These are phyloP conservation scores for Karalla daura DNA, from an alignment of 2,797 vertebrate genomes.

Conservation along the genomic window DNA sequence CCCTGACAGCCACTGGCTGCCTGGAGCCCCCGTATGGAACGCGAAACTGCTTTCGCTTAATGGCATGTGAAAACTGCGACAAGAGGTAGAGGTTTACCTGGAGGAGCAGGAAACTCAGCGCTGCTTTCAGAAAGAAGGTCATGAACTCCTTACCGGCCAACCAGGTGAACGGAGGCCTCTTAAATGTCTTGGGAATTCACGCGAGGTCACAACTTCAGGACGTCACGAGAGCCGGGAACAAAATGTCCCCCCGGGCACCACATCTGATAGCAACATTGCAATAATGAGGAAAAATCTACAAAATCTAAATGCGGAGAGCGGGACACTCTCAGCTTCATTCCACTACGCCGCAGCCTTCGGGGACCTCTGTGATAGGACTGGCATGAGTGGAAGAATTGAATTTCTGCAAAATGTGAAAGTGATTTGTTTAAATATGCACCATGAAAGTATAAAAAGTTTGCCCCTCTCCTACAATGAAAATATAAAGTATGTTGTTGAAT, in stretches of 20 bases:
- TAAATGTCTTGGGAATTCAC: conserved; percentile 10
- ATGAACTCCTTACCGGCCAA: background rate
- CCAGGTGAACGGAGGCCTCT: background rate
- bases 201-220: conserved; percentile 11
- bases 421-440: conserved; percentile 39
- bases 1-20: too few species aligned
- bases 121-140: conserved; percentile 3
- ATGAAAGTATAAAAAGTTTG: conserved; percentile 29
- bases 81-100: background rate
- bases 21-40: background rate
- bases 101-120: background rate
- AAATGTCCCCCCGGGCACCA: conserved; percentile 17
- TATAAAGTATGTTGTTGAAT: too few species aligned
- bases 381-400: conserved; percentile 22
- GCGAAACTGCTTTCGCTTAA: background rate
- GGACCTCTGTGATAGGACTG: conserved; percentile 12
- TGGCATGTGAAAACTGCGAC: background rate
- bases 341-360: conserved; percentile 21
- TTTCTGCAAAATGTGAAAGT: conserved; percentile 18
- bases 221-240: conserved; percentile 18
- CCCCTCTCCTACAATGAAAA: background rate
- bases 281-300: conserved; percentile 33
- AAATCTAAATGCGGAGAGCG: conserved; percentile 29
- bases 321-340: conserved; percentile 28
- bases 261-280: conserved; percentile 35